Evolutionary conservation across 2,888 invertebrate species (phyloP).

Genomic region (Dynastes tityus): DNA sequence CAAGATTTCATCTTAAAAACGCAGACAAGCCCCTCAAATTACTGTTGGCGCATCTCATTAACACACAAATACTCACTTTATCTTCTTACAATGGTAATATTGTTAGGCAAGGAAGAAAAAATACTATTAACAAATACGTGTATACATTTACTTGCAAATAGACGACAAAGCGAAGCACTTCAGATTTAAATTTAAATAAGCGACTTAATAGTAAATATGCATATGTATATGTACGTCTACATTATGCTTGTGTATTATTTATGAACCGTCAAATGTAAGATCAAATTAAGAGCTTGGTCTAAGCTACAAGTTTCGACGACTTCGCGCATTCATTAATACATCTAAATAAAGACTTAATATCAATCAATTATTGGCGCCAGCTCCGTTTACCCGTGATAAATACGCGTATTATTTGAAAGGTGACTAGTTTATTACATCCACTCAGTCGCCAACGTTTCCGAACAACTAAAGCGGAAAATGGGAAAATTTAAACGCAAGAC

Average conservation of each 20-base stretch:
- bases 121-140: neutral
- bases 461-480: constrained; percentile 31
- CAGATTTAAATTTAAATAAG: constrained; percentile 14
- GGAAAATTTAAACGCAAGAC: constrained; percentile 13
- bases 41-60: neutral
- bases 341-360: constrained; percentile 24
- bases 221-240: constrained; percentile 5
- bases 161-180: too few species aligned
- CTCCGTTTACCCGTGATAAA: constrained; percentile 6
- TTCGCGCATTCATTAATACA: constrained; percentile 34
- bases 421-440: constrained; percentile 25
- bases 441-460: constrained; percentile 21
- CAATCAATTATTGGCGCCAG: constrained; percentile 40
- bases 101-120: neutral
- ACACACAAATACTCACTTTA: neutral
- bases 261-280: constrained; percentile 35
- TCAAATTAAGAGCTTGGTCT: constrained; percentile 14
- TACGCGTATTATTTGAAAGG: constrained; percentile 28
- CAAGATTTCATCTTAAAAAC: neutral
- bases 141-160: constrained; percentile 2
- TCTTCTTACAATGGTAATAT: neutral
- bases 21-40: neutral
- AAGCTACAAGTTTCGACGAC: constrained; percentile 8
- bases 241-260: constrained; percentile 23
- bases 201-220: neutral